Evolutionary conservation across 1,140 invertebrate species (phyloP).

Genomic region (Latrodectus geometricus): DNA sequence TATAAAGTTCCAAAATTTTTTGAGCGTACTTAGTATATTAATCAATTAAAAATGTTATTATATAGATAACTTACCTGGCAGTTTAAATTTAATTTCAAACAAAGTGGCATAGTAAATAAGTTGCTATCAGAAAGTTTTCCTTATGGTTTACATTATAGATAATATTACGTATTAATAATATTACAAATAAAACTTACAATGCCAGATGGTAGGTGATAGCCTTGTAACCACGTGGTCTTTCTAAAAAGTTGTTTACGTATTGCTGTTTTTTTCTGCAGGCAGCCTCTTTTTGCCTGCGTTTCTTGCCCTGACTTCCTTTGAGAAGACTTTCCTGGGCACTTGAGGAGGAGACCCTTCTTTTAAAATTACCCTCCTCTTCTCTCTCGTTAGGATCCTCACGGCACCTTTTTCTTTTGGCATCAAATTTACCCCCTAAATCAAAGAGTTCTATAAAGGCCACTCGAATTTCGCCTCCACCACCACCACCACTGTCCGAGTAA

Average conservation of each 20-base stretch:
- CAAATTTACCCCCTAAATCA: slow-evolving; percentile 46
- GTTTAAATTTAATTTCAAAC: too few species aligned
- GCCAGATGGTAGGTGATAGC: slow-evolving; percentile 89
- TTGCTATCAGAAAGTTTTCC: too few species aligned
- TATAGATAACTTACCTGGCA: too few species aligned
- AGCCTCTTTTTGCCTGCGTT: slow-evolving; percentile 80
- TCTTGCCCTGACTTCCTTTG: not conserved
- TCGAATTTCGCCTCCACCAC: slow-evolving; percentile 25
- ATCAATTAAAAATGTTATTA: too few species aligned
- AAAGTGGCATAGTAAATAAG: too few species aligned
- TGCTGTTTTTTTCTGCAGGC: slow-evolving; percentile 87
- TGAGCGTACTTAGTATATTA: too few species aligned
- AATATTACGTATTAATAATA: too few species aligned
- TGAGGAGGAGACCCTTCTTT: not conserved
- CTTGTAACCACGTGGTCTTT: slow-evolving; percentile 84
- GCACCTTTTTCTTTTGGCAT: not conserved
- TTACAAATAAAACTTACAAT: slow-evolving; percentile 79
- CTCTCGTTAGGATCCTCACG: not conserved
- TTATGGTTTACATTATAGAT: too few species aligned
- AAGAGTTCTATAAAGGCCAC: slow-evolving; percentile 57
- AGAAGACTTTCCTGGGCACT: slow-evolving; percentile 23
- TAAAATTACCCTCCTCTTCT: slow-evolving; percentile 4
- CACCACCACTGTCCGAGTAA: not conserved
- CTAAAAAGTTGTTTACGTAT: slow-evolving; percentile 92
- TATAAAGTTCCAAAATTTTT: too few species aligned